Base-by-base conservation (phyloP, 2,888 invertebrate genomes). In the Tiphia femorata region DNA sequence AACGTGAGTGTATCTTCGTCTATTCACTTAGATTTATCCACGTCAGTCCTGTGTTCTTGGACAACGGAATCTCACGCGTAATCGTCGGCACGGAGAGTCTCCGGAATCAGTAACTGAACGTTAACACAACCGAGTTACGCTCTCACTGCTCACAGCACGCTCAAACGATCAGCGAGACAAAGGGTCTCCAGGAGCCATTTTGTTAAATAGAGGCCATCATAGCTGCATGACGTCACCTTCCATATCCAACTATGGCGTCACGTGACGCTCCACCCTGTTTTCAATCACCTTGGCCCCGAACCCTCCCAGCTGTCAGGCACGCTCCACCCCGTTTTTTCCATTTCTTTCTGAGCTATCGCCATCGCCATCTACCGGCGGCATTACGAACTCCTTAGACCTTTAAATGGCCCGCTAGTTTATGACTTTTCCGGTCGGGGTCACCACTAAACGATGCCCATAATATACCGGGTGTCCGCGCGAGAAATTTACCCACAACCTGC, bases 131-230 rank as follows among this genome's bases (percentile, higher is more conserved):
- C n/a, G n/a, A n/a, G n/a, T n/a, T n/a, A n/a, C n/a, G n/a, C n/a
- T n/a, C n/a, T n/a, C n/a, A n/a, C n/a, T n/a, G n/a, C n/a, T n/a
- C n/a, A n/a, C n/a, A n/a, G n/a, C n/a, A n/a, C n/a, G n/a, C n/a
- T n/a, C n/a, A 12, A 33, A 12, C 33, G 33, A 33, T 7, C 8
- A 4, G 43, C n/a, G 72, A 69, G 73, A 75, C 73, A 75, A 79
- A 78, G 75, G 62, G 67, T 66, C 55, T 62, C 53, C 60, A 69
- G 84, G 79, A 84, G 86, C 87, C 87, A 87, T 87, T 85, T 85
- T 86, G 86, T 86, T 86, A 83, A 85, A 86, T 86, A 84, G 86
- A 86, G 85, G 87, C 87, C 86, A 87, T 87, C 86, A 86, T 86
- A 86, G 86, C 84, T 84, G 82, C 75, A 82, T 86, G 82, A 82